Percentiles rank a stretch among this genome's conserved stretches.
Conservation (phyloP, 2,113 vertebrate species). For the Odocoileus virginianus region DNA sequence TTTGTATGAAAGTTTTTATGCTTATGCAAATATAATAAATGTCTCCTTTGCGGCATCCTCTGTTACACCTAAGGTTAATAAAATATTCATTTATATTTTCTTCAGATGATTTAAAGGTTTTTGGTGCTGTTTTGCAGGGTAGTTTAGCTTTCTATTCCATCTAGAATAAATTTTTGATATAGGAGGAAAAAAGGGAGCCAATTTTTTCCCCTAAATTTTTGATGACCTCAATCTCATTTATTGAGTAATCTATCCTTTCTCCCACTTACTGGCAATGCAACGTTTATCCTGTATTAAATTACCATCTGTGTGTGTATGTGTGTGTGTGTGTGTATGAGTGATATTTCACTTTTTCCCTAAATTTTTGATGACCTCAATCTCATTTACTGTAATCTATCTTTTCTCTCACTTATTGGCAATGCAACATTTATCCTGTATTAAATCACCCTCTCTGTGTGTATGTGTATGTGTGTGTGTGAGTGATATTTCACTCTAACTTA, state of each 20-base stretch:
- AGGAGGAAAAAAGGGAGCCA: background rate
- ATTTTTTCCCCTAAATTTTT: background rate
- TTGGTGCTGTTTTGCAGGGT: background rate
- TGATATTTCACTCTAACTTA: background rate
- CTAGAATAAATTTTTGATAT: conserved; percentile 18
- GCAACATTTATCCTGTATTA: background rate
- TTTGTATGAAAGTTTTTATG: background rate
- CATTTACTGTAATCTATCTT: background rate
- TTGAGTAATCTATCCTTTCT: background rate
- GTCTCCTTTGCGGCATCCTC: background rate
- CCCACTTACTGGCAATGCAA: background rate
- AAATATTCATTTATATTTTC: conserved; percentile 12
- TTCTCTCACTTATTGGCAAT: background rate
- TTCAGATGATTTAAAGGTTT: conserved; percentile 18
- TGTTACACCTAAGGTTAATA: conserved; percentile 37
- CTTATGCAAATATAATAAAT: conserved; percentile 17
- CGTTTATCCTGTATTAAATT: background rate
- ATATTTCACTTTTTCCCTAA: background rate
- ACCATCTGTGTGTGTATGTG: background rate
- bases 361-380: background rate
- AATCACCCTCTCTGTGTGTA: background rate
- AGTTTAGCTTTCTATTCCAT: conserved; percentile 27
- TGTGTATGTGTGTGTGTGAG: background rate
- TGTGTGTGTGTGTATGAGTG: background rate
- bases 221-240: background rate